Conservation (phyloP, 1,140 invertebrate genomes). For the Medauroidea extradentata region DNA sequence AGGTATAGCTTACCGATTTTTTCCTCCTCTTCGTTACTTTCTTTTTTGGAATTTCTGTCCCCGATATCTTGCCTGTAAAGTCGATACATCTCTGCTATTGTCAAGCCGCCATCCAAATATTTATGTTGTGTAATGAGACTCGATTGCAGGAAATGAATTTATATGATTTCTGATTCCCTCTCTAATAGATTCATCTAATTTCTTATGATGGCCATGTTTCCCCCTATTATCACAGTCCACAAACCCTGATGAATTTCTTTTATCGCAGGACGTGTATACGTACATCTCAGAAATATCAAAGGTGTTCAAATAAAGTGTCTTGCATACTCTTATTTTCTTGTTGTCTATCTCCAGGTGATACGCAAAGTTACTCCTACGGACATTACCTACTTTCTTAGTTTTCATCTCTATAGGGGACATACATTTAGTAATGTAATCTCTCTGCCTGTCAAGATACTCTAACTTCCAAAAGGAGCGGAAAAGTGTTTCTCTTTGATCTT, state of each 20-base stretch:
- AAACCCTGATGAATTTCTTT: background rate
- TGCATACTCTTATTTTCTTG: background rate
- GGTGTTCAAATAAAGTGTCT: slow-evolving; percentile 1
- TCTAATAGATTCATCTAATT: background rate
- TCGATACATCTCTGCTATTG: slow-evolving; percentile 6
- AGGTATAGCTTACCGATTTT: background rate
- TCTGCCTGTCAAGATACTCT: no score
- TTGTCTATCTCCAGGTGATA: no score
- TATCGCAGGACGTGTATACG: background rate
- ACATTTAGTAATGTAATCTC: no score
- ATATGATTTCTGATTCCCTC: slow-evolving; percentile 3
- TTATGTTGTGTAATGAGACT: slow-evolving; percentile 9
- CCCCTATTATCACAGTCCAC: background rate
- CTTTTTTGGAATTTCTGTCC: slow-evolving; percentile 1
- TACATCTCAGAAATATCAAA: slow-evolving; percentile 6
- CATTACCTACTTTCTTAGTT: no score
- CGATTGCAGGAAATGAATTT: slow-evolving; percentile 9
- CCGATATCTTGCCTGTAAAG: slow-evolving; percentile 4
- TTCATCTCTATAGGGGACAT: no score
- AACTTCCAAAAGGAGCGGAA: no score
- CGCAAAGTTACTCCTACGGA: no score
- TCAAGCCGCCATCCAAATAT: slow-evolving; percentile 7
- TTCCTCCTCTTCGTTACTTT: background rate
- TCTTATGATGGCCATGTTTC: background rate
- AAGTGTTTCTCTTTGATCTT: no score